phyloP scores from a whole-genome alignment of 2,113 vertebrate species.

The Steatornis caripensis region DNA sequence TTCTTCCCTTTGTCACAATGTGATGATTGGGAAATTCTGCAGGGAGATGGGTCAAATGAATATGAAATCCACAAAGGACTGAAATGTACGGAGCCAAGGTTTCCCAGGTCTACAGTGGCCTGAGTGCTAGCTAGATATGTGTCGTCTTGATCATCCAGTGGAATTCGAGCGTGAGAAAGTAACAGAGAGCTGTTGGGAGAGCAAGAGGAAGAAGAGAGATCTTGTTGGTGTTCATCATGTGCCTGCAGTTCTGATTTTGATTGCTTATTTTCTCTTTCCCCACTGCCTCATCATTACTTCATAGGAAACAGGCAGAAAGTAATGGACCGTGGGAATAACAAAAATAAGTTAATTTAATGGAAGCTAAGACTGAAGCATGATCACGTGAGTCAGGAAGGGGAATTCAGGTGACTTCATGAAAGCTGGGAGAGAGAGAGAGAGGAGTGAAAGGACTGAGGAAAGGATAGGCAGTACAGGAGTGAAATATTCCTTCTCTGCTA shows the following conservation, averaged over 20 bases:
- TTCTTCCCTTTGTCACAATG: neutral
- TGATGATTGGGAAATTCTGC: neutral
- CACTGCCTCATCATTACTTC: neutral
- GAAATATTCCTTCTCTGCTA: neutral
- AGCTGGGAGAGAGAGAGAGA: neutral
- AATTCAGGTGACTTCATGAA: neutral
- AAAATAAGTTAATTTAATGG: slow-evolving; percentile 13
- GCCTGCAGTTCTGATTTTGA: slow-evolving; percentile 3
- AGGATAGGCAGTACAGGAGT: neutral
- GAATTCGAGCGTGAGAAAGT: neutral
- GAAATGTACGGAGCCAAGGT: neutral
- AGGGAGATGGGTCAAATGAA: neutral
- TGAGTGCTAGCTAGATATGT: neutral
- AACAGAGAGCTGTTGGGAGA: neutral
- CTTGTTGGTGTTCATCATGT: neutral
- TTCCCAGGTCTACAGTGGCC: neutral
- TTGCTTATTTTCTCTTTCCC: slow-evolving; percentile 14
- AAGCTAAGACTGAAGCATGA: neutral
- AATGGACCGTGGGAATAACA: neutral
- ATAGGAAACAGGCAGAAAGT: neutral
- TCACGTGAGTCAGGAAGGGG: neutral
- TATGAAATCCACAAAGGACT: neutral
- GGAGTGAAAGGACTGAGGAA: neutral
- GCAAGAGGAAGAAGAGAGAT: neutral
- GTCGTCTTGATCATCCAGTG: neutral